Evolutionary conservation across 2,888 invertebrate species (phyloP), one percentile per base, ranked within the genome.

Genomic region (Caenorhabditis virilis): DNA sequence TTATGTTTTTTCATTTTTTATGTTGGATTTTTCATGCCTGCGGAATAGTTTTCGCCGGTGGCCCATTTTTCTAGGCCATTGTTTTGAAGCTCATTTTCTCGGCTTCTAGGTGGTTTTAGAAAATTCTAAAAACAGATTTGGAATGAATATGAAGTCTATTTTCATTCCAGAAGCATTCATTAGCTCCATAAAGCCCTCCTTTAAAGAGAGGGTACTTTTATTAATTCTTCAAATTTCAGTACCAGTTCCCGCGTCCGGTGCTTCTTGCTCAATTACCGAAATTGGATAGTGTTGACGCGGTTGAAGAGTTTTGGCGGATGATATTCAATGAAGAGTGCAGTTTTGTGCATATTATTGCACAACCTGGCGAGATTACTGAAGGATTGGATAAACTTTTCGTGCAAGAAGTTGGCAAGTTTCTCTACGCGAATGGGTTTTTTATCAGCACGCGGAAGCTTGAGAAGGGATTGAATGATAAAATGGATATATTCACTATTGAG

Each of bases 271-370:
- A 64, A 48, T 25, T 64, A 15, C 64, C 64, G 13, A 55, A 55
- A 42, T 13, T 51, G 3, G 64, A 64, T 5, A 23, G 25, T 4
- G 15, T 33, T 1, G 58, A 59, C 18, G 55, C 59, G 1, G 42
- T 64, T 7, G 64, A 64, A 42, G 59, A 64, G 18, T 64, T 64
- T 25, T 64, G 64, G 64, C 20, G 59, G 15, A 55, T 64, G 30
- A 33, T 64, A 0, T 64, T 64, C 41, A 30, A 30, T 7, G 47
- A 47, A 35, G 35, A 47, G 22, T 47, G 47, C 35, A 15, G 16
- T 2, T 6, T 2, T 22, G 47, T 47, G 2, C 47, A 47, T 35
- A 2, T 47, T 1, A 47, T 47, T 15, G 22, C 23, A 11, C 47
- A 47, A 7, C 20, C 20, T 9, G 16, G 20, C 13, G 47, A 47